Conservation (phyloP, 1,140 invertebrate genomes). For the Vanessa tameamea region DNA sequence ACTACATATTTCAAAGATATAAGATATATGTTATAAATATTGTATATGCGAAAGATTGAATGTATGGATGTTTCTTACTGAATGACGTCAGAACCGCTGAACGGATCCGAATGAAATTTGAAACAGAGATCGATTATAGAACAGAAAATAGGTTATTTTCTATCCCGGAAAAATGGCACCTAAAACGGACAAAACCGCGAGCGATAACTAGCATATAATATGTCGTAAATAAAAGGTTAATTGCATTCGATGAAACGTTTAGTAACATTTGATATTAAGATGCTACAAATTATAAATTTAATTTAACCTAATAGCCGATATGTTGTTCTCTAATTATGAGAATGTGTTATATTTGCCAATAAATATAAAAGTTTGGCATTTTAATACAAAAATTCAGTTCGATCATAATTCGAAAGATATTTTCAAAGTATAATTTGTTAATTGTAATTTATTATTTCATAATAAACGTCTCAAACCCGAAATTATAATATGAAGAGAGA, state of each 20-base stretch:
- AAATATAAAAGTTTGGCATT: constrained; percentile 18
- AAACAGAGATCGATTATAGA: no score
- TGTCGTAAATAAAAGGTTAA: constrained; percentile 4
- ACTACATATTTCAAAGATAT: no score
- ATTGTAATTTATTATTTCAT: no score
- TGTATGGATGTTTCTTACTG: no score
- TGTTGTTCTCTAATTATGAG: constrained; percentile 22
- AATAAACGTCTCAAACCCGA: no score
- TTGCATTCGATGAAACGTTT: constrained; percentile 1
- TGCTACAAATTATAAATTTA: constrained; percentile 18
- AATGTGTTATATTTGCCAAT: constrained; percentile 26
- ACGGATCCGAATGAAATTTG: no score
- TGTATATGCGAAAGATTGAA: no score
- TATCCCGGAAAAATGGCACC: no score
- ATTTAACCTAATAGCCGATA: constrained; percentile 1
- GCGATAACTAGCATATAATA: not conserved
- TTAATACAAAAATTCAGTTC: constrained; percentile 22
- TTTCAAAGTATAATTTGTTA: not conserved
- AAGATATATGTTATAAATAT: no score
- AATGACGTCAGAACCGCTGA: no score
- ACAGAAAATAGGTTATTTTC: no score
- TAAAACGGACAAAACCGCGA: not conserved
- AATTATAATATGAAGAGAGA: no score
- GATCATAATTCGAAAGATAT: not conserved
- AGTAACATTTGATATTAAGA: not conserved